These are phyloP conservation scores for Cloeon dipterum DNA, from an alignment of 2,888 invertebrate genomes.

Conservation along the genomic window DNA sequence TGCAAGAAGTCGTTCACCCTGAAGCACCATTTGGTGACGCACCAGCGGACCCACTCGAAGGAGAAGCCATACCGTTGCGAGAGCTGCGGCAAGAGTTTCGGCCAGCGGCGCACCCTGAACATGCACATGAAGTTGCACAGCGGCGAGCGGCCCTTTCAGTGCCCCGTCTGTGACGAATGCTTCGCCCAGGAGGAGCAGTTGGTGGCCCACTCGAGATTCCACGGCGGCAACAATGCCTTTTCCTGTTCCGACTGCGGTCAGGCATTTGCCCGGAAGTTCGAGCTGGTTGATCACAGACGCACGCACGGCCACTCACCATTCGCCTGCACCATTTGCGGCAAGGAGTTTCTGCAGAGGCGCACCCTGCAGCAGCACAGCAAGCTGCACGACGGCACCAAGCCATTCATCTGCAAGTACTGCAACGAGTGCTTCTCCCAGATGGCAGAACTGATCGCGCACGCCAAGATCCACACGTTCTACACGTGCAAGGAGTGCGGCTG, in stretches of 20 bases:
- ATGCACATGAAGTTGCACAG: constrained; percentile 73
- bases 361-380: constrained; percentile 52
- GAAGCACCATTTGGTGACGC: constrained; percentile 63
- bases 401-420: constrained; percentile 48
- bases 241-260: constrained; percentile 77
- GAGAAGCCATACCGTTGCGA: constrained; percentile 62
- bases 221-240: constrained; percentile 90
- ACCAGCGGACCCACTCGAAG: constrained; percentile 54
- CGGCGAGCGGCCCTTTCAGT: constrained; percentile 64
- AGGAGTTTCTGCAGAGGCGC: constrained; percentile 65
- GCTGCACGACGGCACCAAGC: constrained; percentile 50
- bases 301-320: constrained; percentile 61
- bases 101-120: constrained; percentile 56
- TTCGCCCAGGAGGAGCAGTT: constrained; percentile 79
- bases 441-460: constrained; percentile 42
- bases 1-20: constrained; percentile 71
- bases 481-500: constrained; percentile 32
- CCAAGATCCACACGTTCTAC: constrained; percentile 20
- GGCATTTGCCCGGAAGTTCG: constrained; percentile 66
- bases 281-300: constrained; percentile 61
- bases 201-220: constrained; percentile 74
- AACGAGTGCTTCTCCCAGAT: constrained; percentile 54
- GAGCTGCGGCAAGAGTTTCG: constrained; percentile 63
- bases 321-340: constrained; percentile 59
- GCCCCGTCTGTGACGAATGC: constrained; percentile 74